Percentiles rank a stretch among this genome's conserved stretches.
Conservation (phyloP, 2,888 invertebrate genomes). For the Apotomis turbidana region DNA sequence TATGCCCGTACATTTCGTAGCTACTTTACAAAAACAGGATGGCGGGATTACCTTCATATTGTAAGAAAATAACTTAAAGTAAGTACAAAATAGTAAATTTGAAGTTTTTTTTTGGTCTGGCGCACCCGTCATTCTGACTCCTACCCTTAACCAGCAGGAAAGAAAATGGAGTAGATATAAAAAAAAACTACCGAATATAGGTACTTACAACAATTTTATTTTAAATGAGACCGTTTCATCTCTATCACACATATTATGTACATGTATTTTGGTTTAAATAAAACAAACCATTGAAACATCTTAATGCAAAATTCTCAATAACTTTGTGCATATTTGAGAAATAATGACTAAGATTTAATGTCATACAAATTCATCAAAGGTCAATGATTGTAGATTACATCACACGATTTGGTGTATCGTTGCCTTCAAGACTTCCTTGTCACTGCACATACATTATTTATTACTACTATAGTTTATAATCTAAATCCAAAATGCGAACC, state of each 20-base stretch:
- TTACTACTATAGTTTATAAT: constrained; percentile 58
- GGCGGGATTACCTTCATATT: no score
- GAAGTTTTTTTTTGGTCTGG: no score
- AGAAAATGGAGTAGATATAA: constrained; percentile 9
- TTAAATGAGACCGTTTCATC: constrained; percentile 83
- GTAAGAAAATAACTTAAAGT: no score
- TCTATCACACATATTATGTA: constrained; percentile 84
- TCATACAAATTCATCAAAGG: constrained; percentile 73
- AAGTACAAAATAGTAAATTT: no score
- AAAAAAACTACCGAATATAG: constrained; percentile 49
- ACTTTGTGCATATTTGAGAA: constrained; percentile 82
- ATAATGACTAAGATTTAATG: constrained; percentile 66
- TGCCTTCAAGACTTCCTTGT: constrained; percentile 55
- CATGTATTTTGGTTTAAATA: constrained; percentile 79
- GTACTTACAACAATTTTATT: constrained; percentile 82
- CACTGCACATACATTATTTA: constrained; percentile 59
- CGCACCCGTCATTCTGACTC: no score
- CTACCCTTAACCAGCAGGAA: neutral
- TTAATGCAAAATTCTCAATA: constrained; percentile 75
- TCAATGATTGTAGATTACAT: constrained; percentile 66
- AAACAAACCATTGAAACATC: constrained; percentile 80
- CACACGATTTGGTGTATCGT: constrained; percentile 73
- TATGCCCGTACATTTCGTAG: no score
- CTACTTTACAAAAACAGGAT: no score
- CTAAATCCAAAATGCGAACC: constrained; percentile 68